Evolutionary conservation across 1,140 invertebrate species (phyloP).

Genomic region (Eufriesea mexicana): DNA sequence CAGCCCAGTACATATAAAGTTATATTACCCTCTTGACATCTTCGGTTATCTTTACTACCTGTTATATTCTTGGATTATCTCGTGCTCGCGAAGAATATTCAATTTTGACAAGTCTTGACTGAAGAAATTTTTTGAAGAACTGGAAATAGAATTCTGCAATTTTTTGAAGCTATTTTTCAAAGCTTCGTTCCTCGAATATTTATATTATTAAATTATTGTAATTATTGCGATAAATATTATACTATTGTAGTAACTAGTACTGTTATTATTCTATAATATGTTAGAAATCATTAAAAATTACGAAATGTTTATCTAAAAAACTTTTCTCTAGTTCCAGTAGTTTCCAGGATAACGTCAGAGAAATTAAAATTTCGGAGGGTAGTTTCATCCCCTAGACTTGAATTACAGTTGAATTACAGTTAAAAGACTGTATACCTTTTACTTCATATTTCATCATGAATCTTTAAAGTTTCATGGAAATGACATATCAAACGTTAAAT

Average conservation of each 20-base stretch:
- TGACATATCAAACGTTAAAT: too few species aligned
- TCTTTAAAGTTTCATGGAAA: not conserved
- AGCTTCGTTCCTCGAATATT: not conserved
- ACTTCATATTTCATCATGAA: not conserved
- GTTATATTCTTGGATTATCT: too few species aligned
- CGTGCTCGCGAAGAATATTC: too few species aligned
- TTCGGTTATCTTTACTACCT: not conserved
- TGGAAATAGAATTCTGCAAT: not conserved
- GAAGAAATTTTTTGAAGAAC: too few species aligned
- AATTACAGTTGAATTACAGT: not conserved
- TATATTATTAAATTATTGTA: too few species aligned
- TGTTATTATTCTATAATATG: not conserved
- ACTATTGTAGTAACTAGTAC: too few species aligned
- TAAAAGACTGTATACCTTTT: not conserved
- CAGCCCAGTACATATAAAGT: not conserved
- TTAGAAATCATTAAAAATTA: not conserved
- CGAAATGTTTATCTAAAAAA: not conserved
- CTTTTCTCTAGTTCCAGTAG: not conserved
- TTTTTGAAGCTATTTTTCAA: not conserved
- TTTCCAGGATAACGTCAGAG: not conserved
- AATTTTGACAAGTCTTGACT: too few species aligned
- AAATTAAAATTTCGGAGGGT: not conserved
- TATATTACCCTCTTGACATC: not conserved
- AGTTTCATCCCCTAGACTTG: slow-evolving; percentile 11
- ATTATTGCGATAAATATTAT: too few species aligned